Evolutionary conservation across 1,140 invertebrate species (phyloP), one percentile per base, ranked within the genome.

Genomic region (Drosophila pachea): DNA sequence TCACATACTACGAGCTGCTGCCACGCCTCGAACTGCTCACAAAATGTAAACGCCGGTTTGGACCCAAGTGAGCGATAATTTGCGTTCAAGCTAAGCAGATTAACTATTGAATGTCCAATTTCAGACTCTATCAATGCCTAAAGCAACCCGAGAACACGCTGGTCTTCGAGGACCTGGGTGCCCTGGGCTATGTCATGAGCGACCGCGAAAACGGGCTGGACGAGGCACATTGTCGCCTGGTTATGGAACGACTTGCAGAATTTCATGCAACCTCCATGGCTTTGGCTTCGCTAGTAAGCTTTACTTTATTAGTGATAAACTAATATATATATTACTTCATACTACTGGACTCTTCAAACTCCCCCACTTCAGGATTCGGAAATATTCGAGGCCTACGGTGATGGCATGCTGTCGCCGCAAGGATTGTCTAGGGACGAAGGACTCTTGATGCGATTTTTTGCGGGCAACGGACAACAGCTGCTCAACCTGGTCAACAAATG

Each of bases 221-320:
- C 48, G 76, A 86, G 55, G 36, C 33, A 0, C 88, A 89, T 62
- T 73, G 74, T 43, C 68, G 71, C 0, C 7, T 89, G 48, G 86
- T 88, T 5, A 74, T 89, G 74, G 68, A 84, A 54, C 81, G 74
- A 1, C 52, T 89, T 29, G 88, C 69, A 0, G 76, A 89, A 50
- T 89, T 88, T 49, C 88, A 89, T 68, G 88, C 88, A 5, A 31
- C 73, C 4, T 89, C 88, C 5, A 88, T 89, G 71, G 79, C 49
- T 1, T 35, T 88, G 9, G 74, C 74, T 0, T 12, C 45, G 29
- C 45, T 87, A 73, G 87, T 88, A 49, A 69, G 64, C 14, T n/a
- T n/a, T n/a, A n/a, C n/a, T n/a, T n/a, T n/a, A n/a, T n/a, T n/a
- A n/a, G n/a, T n/a, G n/a, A n/a, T n/a, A n/a, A n/a, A n/a, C n/a